Evolutionary conservation across 2,113 vertebrate species (phyloP), one percentile per base, ranked within the genome.

Genomic region (Calypte anna): DNA sequence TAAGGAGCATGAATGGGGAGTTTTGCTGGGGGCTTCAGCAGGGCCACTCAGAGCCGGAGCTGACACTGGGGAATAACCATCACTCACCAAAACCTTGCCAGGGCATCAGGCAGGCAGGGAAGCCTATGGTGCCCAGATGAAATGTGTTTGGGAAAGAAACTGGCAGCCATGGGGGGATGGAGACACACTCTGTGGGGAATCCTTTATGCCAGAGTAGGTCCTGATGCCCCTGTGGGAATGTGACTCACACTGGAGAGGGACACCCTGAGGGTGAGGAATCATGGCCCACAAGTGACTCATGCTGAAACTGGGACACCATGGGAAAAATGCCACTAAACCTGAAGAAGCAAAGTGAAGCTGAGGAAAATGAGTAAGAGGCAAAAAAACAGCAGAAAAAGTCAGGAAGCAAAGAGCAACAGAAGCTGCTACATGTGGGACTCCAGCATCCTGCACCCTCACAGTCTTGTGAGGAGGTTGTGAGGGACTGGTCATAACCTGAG

Each of bases 91-190:
- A 82, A 43, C 33, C 38, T 61, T 79, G 72, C 58, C 0, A 25
- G 67, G 14, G 67, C 4, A 4, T 21, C 48, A 88, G 57, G 36
- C 36, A 48, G 59, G 50, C 70, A 57, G 38, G 43, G 62, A 80
- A 59, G 24, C 0, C 0, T 22, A 2, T 8, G 20, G 40, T 0
- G 0, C 28, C 40, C 2, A 1, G 23, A 70, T 72, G 44, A 46
- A 7, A 58, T 0, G 2, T 72, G 30, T 72, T 40, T 82, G 58
- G 30, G 59, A 80, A 46, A 53, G 58, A 76, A 90, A 27, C 38
- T 1, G 9, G 31, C 53, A 92, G 62, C 61, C 48, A 0, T 24
- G 44, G 63, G 12, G 38, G 27, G 31, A 28, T 50, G 43, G 27
- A 88, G 27, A 59, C 0, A 1, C 2, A 3, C 12, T 75, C 21